A percentile compares a stretch with the other conserved stretches of the same genome.
Conservation (phyloP, 2,113 vertebrate species). For the Ciconia stormi region DNA sequence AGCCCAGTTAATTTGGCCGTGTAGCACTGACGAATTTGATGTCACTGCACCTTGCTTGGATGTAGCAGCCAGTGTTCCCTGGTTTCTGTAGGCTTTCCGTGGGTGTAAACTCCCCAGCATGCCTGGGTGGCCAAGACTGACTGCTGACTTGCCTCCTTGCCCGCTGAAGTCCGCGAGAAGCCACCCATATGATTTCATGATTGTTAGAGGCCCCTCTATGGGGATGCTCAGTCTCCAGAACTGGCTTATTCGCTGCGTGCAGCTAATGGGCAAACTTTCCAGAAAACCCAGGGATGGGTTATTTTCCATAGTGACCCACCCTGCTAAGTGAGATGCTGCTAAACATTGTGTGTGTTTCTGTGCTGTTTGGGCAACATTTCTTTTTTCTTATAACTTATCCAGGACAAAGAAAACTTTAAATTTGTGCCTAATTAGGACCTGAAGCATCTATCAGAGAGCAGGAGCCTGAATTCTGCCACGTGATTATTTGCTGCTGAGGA, state of each 20-base stretch:
- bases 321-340: background rate
- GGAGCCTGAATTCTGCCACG: background rate
- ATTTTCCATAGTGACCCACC: background rate
- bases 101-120: accelerated
- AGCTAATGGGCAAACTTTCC: background rate
- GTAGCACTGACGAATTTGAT: background rate
- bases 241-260: accelerated
- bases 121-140: background rate
- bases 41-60: background rate
- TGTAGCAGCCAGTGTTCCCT: background rate
- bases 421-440: background rate
- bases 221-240: background rate
- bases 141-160: background rate
- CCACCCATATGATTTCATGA: accelerated
- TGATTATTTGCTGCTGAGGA: background rate
- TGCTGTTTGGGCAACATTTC: background rate
- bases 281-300: background rate
- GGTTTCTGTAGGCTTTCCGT: background rate
- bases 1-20: accelerated
- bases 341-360: background rate
- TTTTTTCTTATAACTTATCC: background rate
- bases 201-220: accelerated
- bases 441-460: background rate
- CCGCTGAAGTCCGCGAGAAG: background rate
- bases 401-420: background rate